Percentiles rank a stretch among this genome's conserved stretches.
Evolutionary conservation across 2,797 vertebrate species (phyloP).

Genomic region (Enteromius treurensis): DNA sequence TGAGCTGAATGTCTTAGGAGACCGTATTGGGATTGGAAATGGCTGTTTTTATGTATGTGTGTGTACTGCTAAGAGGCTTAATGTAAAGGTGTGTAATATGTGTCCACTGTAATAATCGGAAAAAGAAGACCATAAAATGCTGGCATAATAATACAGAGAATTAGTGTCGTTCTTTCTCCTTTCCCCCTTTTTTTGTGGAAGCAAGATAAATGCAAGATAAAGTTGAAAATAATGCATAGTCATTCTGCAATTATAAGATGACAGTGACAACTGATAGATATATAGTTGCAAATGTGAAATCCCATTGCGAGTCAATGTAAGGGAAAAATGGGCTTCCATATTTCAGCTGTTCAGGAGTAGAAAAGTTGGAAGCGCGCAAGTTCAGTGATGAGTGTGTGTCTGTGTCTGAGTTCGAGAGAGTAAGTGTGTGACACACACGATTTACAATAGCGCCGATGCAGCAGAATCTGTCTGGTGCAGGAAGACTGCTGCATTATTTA

Average conservation of each 20-base stretch:
- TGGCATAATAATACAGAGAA: slow-evolving; percentile 6
- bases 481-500: slow-evolving; percentile 80
- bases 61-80: slow-evolving; percentile 31
- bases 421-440: slow-evolving; percentile 61
- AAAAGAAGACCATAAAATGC: slow-evolving; percentile 16
- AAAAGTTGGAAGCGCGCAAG: slow-evolving; percentile 50
- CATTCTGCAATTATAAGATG: not conserved
- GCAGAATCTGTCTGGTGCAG: slow-evolving; percentile 74
- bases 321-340: not conserved
- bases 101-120: not conserved
- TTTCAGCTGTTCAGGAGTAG: slow-evolving; percentile 35
- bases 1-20: slow-evolving; percentile 57
- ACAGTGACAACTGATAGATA: not conserved
- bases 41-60: slow-evolving; percentile 9
- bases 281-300: not conserved
- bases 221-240: not conserved
- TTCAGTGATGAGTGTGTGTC: slow-evolving; percentile 32
- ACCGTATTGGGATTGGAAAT: slow-evolving; percentile 56
- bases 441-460: slow-evolving; percentile 71
- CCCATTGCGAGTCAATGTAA: not conserved
- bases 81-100: slow-evolving; percentile 30
- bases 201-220: not conserved
- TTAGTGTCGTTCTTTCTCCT: not conserved
- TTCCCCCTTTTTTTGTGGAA: not conserved
- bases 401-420: slow-evolving; percentile 43